Base-by-base conservation (phyloP, 2,113 vertebrate species). In the Gymnorhina tibicen region DNA sequence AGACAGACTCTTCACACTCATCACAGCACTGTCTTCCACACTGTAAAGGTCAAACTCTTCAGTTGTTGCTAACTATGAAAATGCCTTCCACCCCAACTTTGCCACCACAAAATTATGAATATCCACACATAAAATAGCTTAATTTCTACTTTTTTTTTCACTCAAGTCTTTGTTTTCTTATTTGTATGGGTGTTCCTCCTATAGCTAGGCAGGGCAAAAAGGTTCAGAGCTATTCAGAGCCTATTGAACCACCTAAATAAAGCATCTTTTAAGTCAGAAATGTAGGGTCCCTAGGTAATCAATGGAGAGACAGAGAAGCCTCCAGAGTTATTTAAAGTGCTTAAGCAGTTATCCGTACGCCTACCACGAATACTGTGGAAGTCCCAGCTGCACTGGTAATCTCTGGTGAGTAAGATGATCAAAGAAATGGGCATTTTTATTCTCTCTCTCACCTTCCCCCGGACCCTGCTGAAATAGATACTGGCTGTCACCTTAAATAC, bases 301-400 rank as follows among this genome's bases (percentile, higher is more conserved):
- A 78, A 32, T 8, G 26, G 47, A 73, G 53, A 82, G 22, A 68
- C 2, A 20, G 32, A 90, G 28, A 94, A 76, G 62, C 55, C 75
- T 80, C 82, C 55, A 76, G 67, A 85, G 70, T 76, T 91, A 91
- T 85, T 91, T 93, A 85, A 94, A 96, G 69, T 59, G 76, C 73
- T 87, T 72, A 59, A 64, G 53, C 67, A 85, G 75, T 90, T 88
- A 85, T 73, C 62, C 80, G 35, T 6, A 68, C 2, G 18, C 85
- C 85, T 83, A 88, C 85, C 22, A 46, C 22, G 80, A 69, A 64
- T 41, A 60, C 37, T 58, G 76, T 41, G 58, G 75, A 92, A 70
- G 62, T 92, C 75, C 58, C 67, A 87, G 73, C 75, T 49, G 58
- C 70, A 66, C 67, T 49, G 58, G 52, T 13, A 83, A 76, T 88